Base-by-base conservation (phyloP, 2,888 invertebrate genomes). In the Alentia gelatinosa region DNA sequence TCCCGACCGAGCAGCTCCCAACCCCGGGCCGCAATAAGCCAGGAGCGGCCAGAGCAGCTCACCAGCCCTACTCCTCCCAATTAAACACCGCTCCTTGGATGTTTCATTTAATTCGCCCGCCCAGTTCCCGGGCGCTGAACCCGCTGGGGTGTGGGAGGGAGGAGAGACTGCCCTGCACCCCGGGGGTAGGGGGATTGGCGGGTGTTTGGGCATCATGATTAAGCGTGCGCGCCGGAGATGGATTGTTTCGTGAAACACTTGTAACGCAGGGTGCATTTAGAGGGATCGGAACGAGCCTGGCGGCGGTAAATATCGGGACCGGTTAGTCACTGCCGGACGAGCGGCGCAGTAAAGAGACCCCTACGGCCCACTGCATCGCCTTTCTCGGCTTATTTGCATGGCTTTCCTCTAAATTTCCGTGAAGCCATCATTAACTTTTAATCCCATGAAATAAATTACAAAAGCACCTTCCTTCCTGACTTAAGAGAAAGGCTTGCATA, bases 211-310 rank as follows among this genome's bases (percentile, higher is more conserved):
- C 35, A 79, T 39, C 79, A 79, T 79, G 79, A 79, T 79, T 79
- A 79, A 79, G 79, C 79, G 79, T 39, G 37, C 26, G 37, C n/a
- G 39, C n/a, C 79, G 79, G 79, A 79, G 26, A 79, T 79, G 39
- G 79, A 79, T 79, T 79, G 79, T 79, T 79, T 79, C 79, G 19
- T 37, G 79, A 79, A 79, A 79, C 35, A 79, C 79, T 79, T 79
- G 79, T 79, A 79, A 79, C 79, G 79, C 68, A 30, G 79, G 23
- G 79, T 1, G 1, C 79, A 37, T 39, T 68, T 68, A 68, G 68
- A 68, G 68, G 26, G 68, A n/a, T 63, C 63, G 19, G 63, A 15
- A n/a, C n/a, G n/a, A n/a, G n/a, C n/a, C n/a, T n/a, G n/a, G n/a
- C n/a, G n/a, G n/a, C n/a, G n/a, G n/a, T n/a, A n/a, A n/a, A n/a